Conservation (phyloP, 2,113 vertebrate species). For the Zonotrichia leucophrys region DNA sequence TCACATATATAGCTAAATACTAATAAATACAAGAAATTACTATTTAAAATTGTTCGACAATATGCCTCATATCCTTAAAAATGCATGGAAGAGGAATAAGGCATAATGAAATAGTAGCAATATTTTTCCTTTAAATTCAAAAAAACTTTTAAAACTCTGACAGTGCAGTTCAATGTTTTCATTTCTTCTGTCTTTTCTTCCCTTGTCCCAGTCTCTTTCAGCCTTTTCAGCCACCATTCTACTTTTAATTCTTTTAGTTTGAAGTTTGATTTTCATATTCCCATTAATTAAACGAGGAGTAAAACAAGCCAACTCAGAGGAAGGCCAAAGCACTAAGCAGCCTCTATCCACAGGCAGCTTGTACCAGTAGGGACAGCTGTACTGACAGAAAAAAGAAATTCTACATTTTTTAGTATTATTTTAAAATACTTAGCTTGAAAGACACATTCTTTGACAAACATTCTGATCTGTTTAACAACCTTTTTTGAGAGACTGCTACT, state of each 20-base stretch:
- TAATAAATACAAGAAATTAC: background rate
- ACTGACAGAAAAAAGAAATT: background rate
- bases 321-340: background rate
- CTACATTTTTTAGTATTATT: background rate
- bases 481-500: background rate
- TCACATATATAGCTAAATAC: background rate
- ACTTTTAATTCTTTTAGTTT: background rate
- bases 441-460: background rate
- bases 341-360: background rate
- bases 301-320: background rate
- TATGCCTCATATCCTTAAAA: background rate
- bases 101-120: background rate
- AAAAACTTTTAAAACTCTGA: background rate
- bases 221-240: background rate
- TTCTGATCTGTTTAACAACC: background rate
- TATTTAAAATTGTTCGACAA: background rate
- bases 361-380: rapidly evolving
- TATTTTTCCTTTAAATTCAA: background rate
- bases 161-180: background rate
- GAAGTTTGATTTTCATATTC: background rate
- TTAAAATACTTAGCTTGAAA: background rate
- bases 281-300: background rate
- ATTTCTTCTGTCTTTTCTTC: background rate
- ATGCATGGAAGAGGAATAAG: background rate
- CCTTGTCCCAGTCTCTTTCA: background rate